A percentile compares a stretch with the other conserved stretches of the same genome.
Conservation (phyloP, 2,113 vertebrate genomes). For the Diphyllodes magnificus region DNA sequence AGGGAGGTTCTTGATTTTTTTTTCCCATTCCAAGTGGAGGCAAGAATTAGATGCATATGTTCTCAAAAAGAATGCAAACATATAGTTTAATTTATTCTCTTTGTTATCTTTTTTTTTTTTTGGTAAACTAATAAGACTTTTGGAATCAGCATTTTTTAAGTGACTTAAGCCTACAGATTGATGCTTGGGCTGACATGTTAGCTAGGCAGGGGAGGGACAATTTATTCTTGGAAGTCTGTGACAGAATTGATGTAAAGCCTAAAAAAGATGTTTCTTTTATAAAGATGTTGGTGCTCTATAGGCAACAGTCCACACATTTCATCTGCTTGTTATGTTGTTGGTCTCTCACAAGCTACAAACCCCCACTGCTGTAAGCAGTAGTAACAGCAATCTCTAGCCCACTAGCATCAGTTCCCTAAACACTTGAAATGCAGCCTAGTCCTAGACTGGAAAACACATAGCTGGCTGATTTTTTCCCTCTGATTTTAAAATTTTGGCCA, state of each 20-base stretch:
- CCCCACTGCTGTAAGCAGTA: slow-evolving; percentile 21
- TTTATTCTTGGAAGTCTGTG: slow-evolving; percentile 35
- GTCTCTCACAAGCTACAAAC: not conserved
- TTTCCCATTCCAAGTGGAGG: not conserved
- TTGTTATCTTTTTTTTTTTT: not conserved
- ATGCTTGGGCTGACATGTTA: slow-evolving; percentile 14
- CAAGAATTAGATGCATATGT: not conserved
- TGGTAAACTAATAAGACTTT: not conserved
- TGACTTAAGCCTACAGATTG: not conserved
- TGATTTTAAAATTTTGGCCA: not conserved
- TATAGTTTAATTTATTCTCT: not conserved
- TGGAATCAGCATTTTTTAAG: not conserved
- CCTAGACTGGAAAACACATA: not conserved
- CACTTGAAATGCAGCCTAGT: not conserved
- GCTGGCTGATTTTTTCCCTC: not conserved
- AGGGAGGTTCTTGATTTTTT: not conserved
- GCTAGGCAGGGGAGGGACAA: not conserved
- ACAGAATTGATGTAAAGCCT: slow-evolving; percentile 15
- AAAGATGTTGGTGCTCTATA: slow-evolving; percentile 35
- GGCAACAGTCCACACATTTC: slow-evolving; percentile 52
- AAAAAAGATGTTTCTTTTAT: slow-evolving; percentile 31
- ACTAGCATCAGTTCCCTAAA: not conserved
- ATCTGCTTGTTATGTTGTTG: slow-evolving; percentile 36
- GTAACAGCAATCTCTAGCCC: not conserved
- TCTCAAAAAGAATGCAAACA: not conserved